Base-by-base conservation (phyloP, 2,797 vertebrate genomes). In the Melanotaenia boesemani region DNA sequence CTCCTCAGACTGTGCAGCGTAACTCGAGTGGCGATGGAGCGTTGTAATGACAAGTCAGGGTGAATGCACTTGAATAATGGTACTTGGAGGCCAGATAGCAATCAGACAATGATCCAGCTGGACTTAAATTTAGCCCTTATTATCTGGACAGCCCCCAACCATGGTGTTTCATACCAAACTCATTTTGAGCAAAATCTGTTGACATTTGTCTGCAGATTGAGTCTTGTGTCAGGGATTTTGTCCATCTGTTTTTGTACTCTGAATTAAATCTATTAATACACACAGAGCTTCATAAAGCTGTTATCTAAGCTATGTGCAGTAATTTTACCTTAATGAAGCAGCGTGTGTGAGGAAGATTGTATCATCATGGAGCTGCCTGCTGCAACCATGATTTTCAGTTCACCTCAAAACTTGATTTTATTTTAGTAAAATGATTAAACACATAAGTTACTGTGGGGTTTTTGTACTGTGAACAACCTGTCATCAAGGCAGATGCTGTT, bases 81-180 rank as follows among this genome's bases (percentile, higher is more conserved):
- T 32, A 28, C 79, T 85, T 67, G 78, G 63, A 48, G 9, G 72
- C 44, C 67, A 70, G 86, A 87, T 85, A 86, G 69, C 68, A 55
- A 86, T 85, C 85, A 81, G 66, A 83, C 83, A 73, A 26, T 61
- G 79, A 90, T 82, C 82, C 75, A 16, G 28, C 41, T 70, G 68
- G 79, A 77, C 82, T 78, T 81, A 26, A 75, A 28, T 90, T 82
- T 78, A 81, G 64, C 55, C 46, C 41, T 32, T 54, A 65, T 82
- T 80, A 81, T 72, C 59, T 18, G 62, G 58, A 55, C 75, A 26
- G 62, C 52, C 67, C 70, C 63, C 0, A 44, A 1, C 13, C 13
- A 24, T 15, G 81, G 37, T 15, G 8, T 60, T 58, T 22, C 67
- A 16, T 41, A 32, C n/a, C 16, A 2, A 10, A 5, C 6, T 48